phyloP scores from a whole-genome alignment of 2,888 invertebrate genomes.

The Operophtera brumata region DNA sequence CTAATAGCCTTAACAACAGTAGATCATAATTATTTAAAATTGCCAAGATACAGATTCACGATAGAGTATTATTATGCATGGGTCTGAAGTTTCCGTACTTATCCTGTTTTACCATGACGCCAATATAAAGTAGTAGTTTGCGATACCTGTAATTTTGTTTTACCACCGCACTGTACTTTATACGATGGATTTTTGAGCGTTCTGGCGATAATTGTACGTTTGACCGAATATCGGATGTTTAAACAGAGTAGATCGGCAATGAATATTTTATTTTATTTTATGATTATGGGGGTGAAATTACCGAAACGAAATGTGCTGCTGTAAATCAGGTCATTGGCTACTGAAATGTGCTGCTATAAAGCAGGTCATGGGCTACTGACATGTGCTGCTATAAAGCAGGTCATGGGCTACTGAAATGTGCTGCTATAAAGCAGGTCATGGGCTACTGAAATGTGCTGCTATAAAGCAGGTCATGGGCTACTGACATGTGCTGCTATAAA shows the following conservation, averaged over 20 bases:
- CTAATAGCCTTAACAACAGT: too few relatives aligned
- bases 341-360: background rate
- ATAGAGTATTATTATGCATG: too few relatives aligned
- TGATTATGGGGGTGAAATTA: slow-evolving; percentile 1
- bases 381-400: too few relatives aligned
- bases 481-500: background rate
- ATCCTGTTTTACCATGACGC: slow-evolving; percentile 9
- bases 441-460: too few relatives aligned
- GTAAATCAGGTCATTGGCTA: background rate
- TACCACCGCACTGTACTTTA: slow-evolving; percentile 31
- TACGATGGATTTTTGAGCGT: slow-evolving; percentile 38
- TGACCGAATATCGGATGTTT: slow-evolving; percentile 12
- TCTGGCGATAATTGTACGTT: slow-evolving; percentile 25
- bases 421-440: too few relatives aligned
- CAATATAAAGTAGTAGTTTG: slow-evolving; percentile 27
- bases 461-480: background rate
- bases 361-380: background rate
- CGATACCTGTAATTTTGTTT: slow-evolving; percentile 39
- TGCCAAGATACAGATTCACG: too few relatives aligned
- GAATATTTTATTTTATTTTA: slow-evolving; percentile 19
- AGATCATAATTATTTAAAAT: too few relatives aligned
- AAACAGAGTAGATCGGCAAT: background rate
- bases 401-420: too few relatives aligned
- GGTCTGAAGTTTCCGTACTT: background rate
- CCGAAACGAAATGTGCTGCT: background rate